Percentiles rank a stretch among this genome's conserved stretches.
Conservation (phyloP, 1,140 invertebrate genomes). For the Lepeophtheirus salmonis region DNA sequence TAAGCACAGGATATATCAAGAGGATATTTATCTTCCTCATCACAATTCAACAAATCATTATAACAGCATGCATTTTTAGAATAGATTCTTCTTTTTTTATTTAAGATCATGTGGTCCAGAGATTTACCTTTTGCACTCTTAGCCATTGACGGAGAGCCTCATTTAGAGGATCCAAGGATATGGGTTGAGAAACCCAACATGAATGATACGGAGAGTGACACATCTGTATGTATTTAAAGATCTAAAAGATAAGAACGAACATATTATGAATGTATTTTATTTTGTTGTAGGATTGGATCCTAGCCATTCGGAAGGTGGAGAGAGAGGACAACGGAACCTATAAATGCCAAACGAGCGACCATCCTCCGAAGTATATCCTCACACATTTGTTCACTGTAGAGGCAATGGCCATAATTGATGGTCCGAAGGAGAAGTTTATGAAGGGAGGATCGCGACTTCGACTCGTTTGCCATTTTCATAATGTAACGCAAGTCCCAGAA, state of each 20-base stretch:
- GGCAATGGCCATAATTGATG: slow-evolving; percentile 8
- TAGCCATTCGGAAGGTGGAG: slow-evolving; percentile 4
- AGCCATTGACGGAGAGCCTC: slow-evolving; percentile 2
- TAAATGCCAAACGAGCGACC: slow-evolving; percentile 10
- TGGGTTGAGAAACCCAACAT: slow-evolving; percentile 4
- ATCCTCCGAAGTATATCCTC: slow-evolving; percentile 9
- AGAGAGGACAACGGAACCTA: slow-evolving; percentile 6
- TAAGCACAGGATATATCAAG: too few species aligned
- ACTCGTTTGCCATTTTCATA: slow-evolving; percentile 9
- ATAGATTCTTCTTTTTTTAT: background rate
- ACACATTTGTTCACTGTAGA: slow-evolving; percentile 6
- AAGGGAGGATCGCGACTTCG: slow-evolving; percentile 3
- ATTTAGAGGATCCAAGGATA: slow-evolving; percentile 5
- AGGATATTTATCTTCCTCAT: too few species aligned
- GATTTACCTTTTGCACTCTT: slow-evolving; percentile 6
- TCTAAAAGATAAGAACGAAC: too few species aligned
- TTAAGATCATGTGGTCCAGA: slow-evolving; percentile 10
- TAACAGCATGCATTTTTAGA: too few species aligned
- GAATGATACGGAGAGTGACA: background rate
- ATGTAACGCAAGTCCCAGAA: slow-evolving; percentile 3
- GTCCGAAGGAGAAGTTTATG: slow-evolving; percentile 6
- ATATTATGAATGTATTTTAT: background rate
- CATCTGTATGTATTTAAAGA: too few species aligned
- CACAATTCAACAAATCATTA: too few species aligned
- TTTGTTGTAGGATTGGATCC: slow-evolving; percentile 1